A percentile compares a stretch with the other conserved stretches of the same genome.
These are phyloP conservation scores for Drosophila sucinea DNA, from an alignment of 1,140 invertebrate genomes.

Conservation along the genomic window DNA sequence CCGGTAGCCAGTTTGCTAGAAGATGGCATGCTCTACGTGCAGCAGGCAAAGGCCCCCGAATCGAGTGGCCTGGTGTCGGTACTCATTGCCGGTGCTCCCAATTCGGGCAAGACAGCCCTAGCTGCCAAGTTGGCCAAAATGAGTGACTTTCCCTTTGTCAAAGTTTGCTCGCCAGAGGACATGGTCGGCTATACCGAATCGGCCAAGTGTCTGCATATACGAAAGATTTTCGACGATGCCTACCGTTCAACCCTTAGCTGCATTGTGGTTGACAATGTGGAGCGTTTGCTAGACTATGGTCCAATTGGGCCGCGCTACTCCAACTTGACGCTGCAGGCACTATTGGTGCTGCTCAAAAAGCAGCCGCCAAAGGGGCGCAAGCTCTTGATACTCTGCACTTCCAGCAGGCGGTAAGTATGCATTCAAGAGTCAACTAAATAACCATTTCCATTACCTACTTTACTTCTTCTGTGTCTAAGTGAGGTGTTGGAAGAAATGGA, in stretches of 20 bases:
- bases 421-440: not conserved
- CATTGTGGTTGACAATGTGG: constrained; percentile 99
- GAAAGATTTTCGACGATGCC: constrained; percentile 99
- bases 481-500: constrained; percentile 98
- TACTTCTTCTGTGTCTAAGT: constrained; percentile 80
- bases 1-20: constrained; percentile 93
- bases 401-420: constrained; percentile 89
- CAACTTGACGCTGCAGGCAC: constrained; percentile 97
- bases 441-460: too few species aligned
- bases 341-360: constrained; percentile 97
- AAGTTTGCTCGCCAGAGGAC: constrained; percentile 98
- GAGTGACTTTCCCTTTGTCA: constrained; percentile 99
- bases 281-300: constrained; percentile 98
- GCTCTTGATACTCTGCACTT: constrained; percentile 95
- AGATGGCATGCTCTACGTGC: constrained; percentile 95
- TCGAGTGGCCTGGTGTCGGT: constrained; percentile 94
- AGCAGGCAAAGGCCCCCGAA: constrained; percentile 93
- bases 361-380: constrained; percentile 96
- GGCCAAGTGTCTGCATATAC: constrained; percentile 96
- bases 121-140: constrained; percentile 97
- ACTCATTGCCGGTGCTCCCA: constrained; percentile 95
- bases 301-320: constrained; percentile 99
- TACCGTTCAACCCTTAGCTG: constrained; percentile 98
- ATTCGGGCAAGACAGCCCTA: constrained; percentile 98
- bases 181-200: constrained; percentile 99